Conservation (phyloP, 1,140 invertebrate species). For the Eupeodes corollae region DNA sequence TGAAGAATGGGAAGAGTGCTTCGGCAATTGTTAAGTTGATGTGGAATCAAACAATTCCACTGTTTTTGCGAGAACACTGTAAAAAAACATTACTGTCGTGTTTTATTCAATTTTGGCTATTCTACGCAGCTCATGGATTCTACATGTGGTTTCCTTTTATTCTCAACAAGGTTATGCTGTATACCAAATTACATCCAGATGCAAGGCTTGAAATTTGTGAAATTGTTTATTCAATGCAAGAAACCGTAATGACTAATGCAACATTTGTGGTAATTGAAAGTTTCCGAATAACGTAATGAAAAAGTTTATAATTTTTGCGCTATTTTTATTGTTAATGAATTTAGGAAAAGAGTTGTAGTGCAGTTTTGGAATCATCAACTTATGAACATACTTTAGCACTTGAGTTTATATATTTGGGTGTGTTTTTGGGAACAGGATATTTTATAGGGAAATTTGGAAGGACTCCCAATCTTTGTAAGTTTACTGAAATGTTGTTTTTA, state of each 20-base stretch:
- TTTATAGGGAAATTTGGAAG: slow-evolving; percentile 7
- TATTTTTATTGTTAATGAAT: no score
- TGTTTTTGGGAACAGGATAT: slow-evolving; percentile 4
- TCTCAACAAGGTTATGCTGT: slow-evolving; percentile 37
- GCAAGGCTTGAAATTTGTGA: slow-evolving; percentile 15
- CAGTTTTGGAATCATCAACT: slow-evolving; percentile 7
- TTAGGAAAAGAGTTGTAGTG: no score
- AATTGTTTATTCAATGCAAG: slow-evolving; percentile 2
- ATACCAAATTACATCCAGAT: slow-evolving; percentile 12
- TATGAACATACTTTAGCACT: slow-evolving; percentile 7
- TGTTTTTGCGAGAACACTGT: slow-evolving; percentile 38
- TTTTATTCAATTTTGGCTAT: slow-evolving; percentile 41
- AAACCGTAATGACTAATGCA: no score
- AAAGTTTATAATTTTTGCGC: no score
- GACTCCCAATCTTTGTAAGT: slow-evolving; percentile 9
- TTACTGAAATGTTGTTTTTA: no score
- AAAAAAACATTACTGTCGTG: slow-evolving; percentile 39
- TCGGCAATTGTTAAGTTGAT: slow-evolving; percentile 19
- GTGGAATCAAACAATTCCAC: slow-evolving; percentile 38
- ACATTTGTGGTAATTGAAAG: no score
- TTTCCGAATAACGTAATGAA: no score
- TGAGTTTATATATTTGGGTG: slow-evolving; percentile 9
- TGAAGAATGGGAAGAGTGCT: neutral
- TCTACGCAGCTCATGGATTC: slow-evolving; percentile 41
- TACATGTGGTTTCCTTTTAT: slow-evolving; percentile 45